A percentile compares a stretch with the other conserved stretches of the same genome.
These are phyloP conservation scores for Barypeithes pellucidus DNA, from an alignment of 2,888 invertebrate species.

Conservation along the genomic window DNA sequence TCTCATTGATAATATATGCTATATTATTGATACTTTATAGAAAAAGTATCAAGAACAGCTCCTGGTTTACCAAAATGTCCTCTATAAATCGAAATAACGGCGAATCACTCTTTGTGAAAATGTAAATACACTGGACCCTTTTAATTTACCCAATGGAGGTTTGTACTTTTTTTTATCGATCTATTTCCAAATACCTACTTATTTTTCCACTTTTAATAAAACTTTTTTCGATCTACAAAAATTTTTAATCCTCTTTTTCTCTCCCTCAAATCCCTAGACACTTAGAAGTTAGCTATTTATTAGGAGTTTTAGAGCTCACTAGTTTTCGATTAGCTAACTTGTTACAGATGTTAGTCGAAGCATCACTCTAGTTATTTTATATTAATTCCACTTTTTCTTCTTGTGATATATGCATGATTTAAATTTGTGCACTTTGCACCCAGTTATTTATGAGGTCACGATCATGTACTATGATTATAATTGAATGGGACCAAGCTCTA, in stretches of 20 bases:
- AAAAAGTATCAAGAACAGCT: neutral
- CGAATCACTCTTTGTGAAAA: conserved; percentile 6
- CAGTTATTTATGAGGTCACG: too few species aligned
- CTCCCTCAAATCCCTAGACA: conserved; percentile 11
- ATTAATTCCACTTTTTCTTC: neutral
- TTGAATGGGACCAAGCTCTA: too few species aligned
- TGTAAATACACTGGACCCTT: conserved; percentile 42
- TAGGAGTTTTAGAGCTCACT: conserved; percentile 24
- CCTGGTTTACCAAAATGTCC: conserved; percentile 2
- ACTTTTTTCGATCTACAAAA: conserved; percentile 7
- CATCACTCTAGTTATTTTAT: conserved; percentile 1
- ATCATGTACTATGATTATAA: too few species aligned
- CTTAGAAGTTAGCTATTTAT: conserved; percentile 23
- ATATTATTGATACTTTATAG: conserved; percentile 11
- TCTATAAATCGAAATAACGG: conserved; percentile 11
- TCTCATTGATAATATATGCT: too few species aligned
- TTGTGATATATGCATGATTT: conserved; percentile 3
- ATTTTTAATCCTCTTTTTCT: conserved; percentile 20
- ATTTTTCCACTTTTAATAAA: neutral
- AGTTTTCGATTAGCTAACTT: conserved; percentile 12
- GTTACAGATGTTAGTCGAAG: neutral
- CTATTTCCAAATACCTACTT: neutral
- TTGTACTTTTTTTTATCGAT: conserved; percentile 21
- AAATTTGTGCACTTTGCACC: conserved; percentile 5
- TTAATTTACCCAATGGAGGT: conserved; percentile 22